Evolutionary conservation across 2,113 vertebrate species (phyloP).

Genomic region (Nothobranchius kuhntae): DNA sequence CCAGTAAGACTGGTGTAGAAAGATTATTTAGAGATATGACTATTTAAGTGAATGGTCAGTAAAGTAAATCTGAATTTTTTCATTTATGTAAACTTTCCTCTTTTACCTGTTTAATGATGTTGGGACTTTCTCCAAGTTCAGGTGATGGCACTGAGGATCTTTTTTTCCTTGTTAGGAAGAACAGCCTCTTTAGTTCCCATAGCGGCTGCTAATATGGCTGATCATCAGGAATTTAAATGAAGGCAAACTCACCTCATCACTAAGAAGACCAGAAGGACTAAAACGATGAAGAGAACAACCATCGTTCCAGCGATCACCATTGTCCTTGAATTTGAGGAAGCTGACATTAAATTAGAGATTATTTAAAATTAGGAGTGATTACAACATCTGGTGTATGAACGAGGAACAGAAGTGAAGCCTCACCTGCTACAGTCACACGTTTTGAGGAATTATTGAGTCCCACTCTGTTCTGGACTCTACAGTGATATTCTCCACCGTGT

Average conservation of each 20-base stretch:
- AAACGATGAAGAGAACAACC: neutral
- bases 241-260: slow-evolving; percentile 4
- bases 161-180: slow-evolving; percentile 9
- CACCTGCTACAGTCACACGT: neutral
- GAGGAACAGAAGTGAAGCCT: neutral
- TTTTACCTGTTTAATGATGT: slow-evolving; percentile 11
- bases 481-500: neutral
- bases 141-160: neutral
- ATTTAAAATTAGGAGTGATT: too few species aligned
- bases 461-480: neutral
- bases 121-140: neutral
- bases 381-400: neutral
- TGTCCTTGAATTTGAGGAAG: neutral
- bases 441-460: neutral
- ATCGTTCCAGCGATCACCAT: neutral
- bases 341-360: neutral
- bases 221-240: neutral
- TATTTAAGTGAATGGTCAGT: neutral
- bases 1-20: too few species aligned
- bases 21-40: too few species aligned
- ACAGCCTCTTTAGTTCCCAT: neutral
- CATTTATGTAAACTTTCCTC: neutral
- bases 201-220: neutral
- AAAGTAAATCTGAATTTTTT: neutral
- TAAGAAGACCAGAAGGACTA: slow-evolving; percentile 1